These are phyloP conservation scores for Clarias magur DNA, from an alignment of 2,113 vertebrate species.

Conservation along the genomic window DNA sequence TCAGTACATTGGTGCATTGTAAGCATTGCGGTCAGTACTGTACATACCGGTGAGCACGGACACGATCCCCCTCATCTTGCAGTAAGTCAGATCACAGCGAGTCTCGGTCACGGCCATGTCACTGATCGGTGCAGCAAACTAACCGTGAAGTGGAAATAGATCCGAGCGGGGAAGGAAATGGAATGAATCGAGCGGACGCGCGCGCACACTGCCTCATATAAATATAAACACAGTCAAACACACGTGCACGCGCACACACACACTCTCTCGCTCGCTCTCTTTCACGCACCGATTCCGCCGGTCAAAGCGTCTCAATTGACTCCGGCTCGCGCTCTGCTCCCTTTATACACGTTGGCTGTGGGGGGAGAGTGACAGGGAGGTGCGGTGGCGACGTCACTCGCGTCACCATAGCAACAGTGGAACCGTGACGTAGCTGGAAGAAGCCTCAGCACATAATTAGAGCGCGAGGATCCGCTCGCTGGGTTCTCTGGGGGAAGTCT, in stretches of 20 bases:
- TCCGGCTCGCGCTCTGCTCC: not conserved
- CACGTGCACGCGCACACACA: not conserved
- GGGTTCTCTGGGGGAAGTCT: not conserved
- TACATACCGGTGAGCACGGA: slow-evolving; percentile 74
- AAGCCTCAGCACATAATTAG: not conserved
- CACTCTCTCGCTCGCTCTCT: too few species aligned
- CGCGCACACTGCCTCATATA: not conserved
- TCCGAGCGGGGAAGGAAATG: not conserved
- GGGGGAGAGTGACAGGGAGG: slow-evolving; percentile 47
- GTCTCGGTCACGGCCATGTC: slow-evolving; percentile 75
- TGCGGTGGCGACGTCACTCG: slow-evolving; percentile 60
- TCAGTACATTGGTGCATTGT: not conserved
- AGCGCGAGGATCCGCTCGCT: not conserved
- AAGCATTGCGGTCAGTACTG: too few species aligned
- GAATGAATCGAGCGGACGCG: not conserved
- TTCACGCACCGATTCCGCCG: too few species aligned
- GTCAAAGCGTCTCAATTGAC: not conserved
- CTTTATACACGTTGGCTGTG: slow-evolving; percentile 67
- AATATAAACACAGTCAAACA: not conserved
- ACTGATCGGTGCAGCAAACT: too few species aligned
- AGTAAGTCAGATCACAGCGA: slow-evolving; percentile 77
- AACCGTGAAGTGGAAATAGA: not conserved
- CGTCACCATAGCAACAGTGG: slow-evolving; percentile 63
- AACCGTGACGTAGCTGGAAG: slow-evolving; percentile 70
- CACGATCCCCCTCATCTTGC: slow-evolving; percentile 77